Evolutionary conservation across 1,140 invertebrate genomes (phyloP).

Genomic region (Aricia agestis): DNA sequence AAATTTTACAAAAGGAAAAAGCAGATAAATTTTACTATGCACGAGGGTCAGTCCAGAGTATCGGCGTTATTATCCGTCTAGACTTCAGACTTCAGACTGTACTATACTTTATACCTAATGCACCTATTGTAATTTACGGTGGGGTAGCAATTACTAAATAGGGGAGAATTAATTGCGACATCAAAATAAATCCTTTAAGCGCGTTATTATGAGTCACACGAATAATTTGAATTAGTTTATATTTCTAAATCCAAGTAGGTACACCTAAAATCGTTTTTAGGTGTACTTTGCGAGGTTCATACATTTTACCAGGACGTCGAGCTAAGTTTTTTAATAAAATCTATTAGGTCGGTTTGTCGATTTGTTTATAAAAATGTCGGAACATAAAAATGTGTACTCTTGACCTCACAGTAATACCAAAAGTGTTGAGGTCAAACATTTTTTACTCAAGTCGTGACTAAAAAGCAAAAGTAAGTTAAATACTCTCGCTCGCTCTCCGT

Average conservation of each 20-base stretch:
- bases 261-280: too few species aligned
- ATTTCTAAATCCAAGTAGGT: too few species aligned
- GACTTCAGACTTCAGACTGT: neutral
- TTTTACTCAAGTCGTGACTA: neutral
- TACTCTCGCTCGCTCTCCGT: slow-evolving; percentile 15
- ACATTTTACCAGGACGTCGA: too few species aligned
- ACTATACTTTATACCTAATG: neutral
- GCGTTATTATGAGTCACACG: too few species aligned
- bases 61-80: neutral
- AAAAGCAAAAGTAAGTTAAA: neutral
- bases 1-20: neutral
- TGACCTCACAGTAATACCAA: neutral
- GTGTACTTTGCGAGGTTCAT: too few species aligned
- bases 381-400: neutral
- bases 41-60: neutral
- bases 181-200: neutral
- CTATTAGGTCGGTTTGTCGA: neutral
- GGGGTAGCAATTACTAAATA: neutral
- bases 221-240: too few species aligned
- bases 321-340: too few species aligned
- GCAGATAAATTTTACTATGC: neutral
- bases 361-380: neutral
- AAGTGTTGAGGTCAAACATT: neutral
- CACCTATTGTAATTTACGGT: neutral
- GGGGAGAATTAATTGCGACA: neutral